Percentiles rank a stretch among this genome's conserved stretches.
Evolutionary conservation across 2,888 invertebrate genomes (phyloP).

Genomic region (Punctoribates punctum): DNA sequence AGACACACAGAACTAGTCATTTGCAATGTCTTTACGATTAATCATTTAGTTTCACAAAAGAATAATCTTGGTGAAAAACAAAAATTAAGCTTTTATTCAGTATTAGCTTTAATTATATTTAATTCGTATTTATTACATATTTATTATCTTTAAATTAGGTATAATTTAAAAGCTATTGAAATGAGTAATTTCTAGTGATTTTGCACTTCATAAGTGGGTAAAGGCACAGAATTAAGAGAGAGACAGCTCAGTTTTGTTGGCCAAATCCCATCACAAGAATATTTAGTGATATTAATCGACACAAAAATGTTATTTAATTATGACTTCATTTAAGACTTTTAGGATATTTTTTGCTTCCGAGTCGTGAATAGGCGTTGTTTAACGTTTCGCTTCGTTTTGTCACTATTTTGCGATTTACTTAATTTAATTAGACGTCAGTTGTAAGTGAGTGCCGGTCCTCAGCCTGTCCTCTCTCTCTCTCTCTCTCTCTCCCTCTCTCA

Average conservation of each 20-base stretch:
- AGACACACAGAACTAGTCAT: slow-evolving; percentile 26
- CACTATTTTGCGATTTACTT: slow-evolving; percentile 21
- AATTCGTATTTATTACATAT: neutral
- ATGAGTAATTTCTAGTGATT: slow-evolving; percentile 37
- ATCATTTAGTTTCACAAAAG: neutral
- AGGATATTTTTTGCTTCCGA: neutral
- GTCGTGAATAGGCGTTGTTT: neutral
- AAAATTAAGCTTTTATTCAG: neutral
- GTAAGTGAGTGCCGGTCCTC: neutral
- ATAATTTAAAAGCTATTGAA: neutral
- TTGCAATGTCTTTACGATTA: slow-evolving; percentile 29
- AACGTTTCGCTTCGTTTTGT: neutral
- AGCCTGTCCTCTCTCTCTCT: no score
- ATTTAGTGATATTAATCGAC: slow-evolving; percentile 32
- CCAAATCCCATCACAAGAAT: neutral
- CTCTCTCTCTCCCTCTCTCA: no score
- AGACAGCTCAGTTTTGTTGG: neutral
- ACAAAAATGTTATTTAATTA: slow-evolving; percentile 36
- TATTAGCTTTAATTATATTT: neutral
- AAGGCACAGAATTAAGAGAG: neutral
- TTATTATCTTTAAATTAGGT: neutral
- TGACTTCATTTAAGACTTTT: slow-evolving; percentile 11
- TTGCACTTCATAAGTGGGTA: neutral
- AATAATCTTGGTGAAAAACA: neutral
- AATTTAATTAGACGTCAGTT: slow-evolving; percentile 32